Evolutionary conservation across 53 echinoderm and acorn worm genomes (phyloP).

Genomic region (Actinopyga echinites): DNA sequence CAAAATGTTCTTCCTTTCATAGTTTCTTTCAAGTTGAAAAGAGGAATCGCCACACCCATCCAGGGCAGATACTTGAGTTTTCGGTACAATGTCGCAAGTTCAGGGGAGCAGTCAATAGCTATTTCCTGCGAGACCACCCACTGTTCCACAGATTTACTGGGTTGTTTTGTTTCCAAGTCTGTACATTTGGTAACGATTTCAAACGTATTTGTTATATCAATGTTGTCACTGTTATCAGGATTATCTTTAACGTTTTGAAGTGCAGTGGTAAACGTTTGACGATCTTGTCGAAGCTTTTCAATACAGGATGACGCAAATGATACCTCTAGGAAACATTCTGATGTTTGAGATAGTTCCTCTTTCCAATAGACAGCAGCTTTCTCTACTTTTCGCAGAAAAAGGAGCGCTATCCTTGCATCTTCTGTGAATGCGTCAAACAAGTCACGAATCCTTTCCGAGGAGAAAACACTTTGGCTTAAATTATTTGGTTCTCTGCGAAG

Average conservation of each 20-base stretch:
- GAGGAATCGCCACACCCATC: constrained; percentile 51
- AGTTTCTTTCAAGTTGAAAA: not conserved
- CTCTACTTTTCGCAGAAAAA: constrained; percentile 21
- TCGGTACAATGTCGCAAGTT: not conserved
- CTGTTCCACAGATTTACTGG: not conserved
- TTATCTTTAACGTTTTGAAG: not conserved
- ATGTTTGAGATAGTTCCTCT: not conserved
- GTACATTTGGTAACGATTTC: not conserved
- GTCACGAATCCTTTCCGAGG: not conserved
- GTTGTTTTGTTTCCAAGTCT: no score
- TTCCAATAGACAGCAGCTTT: not conserved
- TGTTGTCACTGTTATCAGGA: not conserved
- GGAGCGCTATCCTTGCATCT: not conserved
- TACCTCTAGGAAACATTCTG: not conserved
- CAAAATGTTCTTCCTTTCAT: constrained; percentile 50
- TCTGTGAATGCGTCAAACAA: not conserved
- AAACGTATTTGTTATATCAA: not conserved
- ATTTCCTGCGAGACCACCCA: constrained; percentile 13
- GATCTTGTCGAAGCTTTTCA: not conserved
- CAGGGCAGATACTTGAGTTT: constrained; percentile 46
- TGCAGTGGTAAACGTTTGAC: not conserved
- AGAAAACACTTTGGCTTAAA: constrained; percentile 23
- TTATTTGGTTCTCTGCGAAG: constrained; percentile 2
- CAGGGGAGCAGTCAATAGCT: not conserved
- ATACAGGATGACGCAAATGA: not conserved